Percentiles rank a stretch among this genome's conserved stretches.
Conservation (phyloP, 2,113 vertebrate species). For the Lichenostomus cassidix region DNA sequence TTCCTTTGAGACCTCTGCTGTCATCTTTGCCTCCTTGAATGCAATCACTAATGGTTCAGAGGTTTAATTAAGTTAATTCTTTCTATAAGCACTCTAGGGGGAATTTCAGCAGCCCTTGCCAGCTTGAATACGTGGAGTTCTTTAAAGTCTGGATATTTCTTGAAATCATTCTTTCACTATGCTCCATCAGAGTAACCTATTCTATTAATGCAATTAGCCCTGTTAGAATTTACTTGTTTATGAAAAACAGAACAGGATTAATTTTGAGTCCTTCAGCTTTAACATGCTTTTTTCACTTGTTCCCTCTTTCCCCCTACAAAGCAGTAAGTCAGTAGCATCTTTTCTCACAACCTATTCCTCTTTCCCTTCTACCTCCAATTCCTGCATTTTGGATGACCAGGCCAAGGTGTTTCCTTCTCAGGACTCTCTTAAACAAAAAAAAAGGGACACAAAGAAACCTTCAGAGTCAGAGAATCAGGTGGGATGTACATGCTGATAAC, state of each 20-base stretch:
- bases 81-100: neutral
- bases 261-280: neutral
- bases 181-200: neutral
- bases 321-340: neutral
- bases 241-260: neutral
- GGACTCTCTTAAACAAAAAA: neutral
- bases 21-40: neutral
- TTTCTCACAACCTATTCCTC: neutral
- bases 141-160: neutral
- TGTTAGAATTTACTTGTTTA: neutral
- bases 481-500: neutral
- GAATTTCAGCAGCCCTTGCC: neutral
- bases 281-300: neutral
- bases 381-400: neutral
- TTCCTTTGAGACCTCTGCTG: neutral
- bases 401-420: neutral
- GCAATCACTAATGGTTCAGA: neutral
- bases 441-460: neutral
- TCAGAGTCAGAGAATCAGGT: neutral
- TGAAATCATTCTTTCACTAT: neutral
- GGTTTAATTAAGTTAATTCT: conserved; percentile 29
- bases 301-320: neutral
- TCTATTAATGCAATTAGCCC: neutral
- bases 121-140: neutral
- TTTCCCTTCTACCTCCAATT: neutral